phyloP scores from a whole-genome alignment of 2,113 vertebrate species.

The Brachypodius melanocephalos region DNA sequence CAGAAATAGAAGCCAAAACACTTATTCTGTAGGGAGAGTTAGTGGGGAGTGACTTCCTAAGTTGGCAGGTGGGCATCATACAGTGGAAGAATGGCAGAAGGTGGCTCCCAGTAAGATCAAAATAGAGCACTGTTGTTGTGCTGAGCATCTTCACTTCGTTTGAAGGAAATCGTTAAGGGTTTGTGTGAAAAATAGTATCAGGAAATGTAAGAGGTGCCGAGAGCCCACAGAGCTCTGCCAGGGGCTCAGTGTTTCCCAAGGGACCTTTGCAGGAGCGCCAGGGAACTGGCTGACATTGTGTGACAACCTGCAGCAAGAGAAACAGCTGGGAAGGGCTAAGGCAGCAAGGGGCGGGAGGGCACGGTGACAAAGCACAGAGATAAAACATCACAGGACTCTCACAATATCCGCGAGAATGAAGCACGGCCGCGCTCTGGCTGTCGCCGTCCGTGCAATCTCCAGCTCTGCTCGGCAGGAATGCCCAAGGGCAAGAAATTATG shows the following conservation, averaged over 20 bases:
- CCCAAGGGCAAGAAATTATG: background rate
- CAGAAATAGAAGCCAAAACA: background rate
- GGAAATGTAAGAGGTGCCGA: background rate
- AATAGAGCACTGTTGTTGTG: background rate
- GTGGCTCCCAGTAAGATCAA: background rate
- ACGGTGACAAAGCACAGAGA: accelerated
- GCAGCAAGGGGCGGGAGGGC: accelerated
- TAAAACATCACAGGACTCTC: accelerated
- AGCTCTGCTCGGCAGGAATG: background rate
- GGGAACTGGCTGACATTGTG: background rate
- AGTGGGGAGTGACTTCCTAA: background rate
- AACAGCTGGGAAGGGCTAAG: background rate
- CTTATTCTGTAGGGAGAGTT: background rate
- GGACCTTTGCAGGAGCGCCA: background rate
- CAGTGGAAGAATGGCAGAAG: background rate
- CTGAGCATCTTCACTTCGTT: background rate
- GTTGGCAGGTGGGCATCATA: background rate
- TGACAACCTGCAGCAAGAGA: background rate
- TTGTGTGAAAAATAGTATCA: background rate
- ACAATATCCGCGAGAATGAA: accelerated
- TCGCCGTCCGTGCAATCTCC: accelerated
- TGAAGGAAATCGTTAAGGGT: background rate
- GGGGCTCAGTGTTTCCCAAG: background rate
- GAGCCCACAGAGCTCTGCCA: background rate
- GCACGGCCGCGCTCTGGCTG: background rate